Conservation (phyloP, 1,140 invertebrate species). For the Drosophila rufa region DNA sequence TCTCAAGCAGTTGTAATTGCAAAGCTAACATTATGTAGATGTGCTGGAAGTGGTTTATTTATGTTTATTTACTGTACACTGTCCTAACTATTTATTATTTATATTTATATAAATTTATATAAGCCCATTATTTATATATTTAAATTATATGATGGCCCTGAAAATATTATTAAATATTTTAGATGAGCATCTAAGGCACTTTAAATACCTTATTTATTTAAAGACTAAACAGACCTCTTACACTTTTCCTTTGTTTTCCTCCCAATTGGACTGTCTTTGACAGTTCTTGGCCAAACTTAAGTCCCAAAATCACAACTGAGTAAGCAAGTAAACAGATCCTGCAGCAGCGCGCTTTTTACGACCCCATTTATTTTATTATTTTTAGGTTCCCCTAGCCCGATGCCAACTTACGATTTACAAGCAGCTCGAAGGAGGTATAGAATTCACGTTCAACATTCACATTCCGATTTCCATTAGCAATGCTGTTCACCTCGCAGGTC, state of each 20-base stretch:
- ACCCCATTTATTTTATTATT: conserved; percentile 12
- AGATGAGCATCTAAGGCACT: too few species aligned
- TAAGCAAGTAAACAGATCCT: conserved; percentile 43
- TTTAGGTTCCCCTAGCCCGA: conserved; percentile 7
- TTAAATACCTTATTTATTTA: not conserved
- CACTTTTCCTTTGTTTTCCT: not conserved
- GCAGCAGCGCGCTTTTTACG: conserved; percentile 16
- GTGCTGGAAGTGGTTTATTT: not conserved
- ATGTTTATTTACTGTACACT: not conserved
- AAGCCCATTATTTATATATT: not conserved
- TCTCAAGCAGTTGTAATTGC: not conserved
- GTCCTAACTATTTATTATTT: not conserved
- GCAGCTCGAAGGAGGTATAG: conserved; percentile 82
- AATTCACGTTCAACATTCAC: conserved; percentile 56
- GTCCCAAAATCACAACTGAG: conserved; percentile 22
- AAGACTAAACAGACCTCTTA: not conserved
- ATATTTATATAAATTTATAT: not conserved
- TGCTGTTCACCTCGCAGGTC: conserved; percentile 76
- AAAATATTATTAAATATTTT: not conserved
- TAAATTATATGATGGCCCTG: not conserved
- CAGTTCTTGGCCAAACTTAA: conserved; percentile 1
- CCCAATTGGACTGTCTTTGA: not conserved
- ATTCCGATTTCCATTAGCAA: conserved; percentile 43
- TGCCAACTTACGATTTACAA: conserved; percentile 84
- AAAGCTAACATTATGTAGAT: not conserved